Conservation (phyloP, 1,140 invertebrate genomes). For the Brachionus paranguensis region DNA sequence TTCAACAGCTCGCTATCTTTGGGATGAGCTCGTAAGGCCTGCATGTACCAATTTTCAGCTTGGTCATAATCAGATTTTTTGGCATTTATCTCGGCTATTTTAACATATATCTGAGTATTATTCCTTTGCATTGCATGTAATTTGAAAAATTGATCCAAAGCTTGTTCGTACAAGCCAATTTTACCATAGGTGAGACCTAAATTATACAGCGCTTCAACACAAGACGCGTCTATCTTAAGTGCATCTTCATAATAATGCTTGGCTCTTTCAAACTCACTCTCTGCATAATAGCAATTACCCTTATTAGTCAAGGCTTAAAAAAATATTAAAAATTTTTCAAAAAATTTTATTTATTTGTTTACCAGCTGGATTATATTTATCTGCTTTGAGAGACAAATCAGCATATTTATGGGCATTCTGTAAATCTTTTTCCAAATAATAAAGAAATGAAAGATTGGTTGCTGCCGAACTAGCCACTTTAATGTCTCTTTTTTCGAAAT, state of each 20-base stretch:
- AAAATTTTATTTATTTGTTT: background rate
- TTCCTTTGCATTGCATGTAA: slow-evolving; percentile 69
- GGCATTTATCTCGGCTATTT: slow-evolving; percentile 70
- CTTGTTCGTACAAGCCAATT: slow-evolving; percentile 66
- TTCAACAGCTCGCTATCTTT: slow-evolving; percentile 74
- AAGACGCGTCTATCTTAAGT: slow-evolving; percentile 72
- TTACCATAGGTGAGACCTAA: slow-evolving; percentile 64
- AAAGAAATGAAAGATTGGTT: slow-evolving; percentile 84
- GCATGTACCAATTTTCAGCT: slow-evolving; percentile 64
- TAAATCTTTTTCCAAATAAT: slow-evolving; percentile 73
- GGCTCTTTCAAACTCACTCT: slow-evolving; percentile 68
- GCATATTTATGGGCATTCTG: slow-evolving; percentile 69
- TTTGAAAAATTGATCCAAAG: slow-evolving; percentile 74
- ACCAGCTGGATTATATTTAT: slow-evolving; percentile 69
- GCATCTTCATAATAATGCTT: slow-evolving; percentile 70
- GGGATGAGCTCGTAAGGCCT: slow-evolving; percentile 73
- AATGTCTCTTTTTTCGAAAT: slow-evolving; percentile 76
- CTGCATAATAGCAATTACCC: slow-evolving; percentile 72
- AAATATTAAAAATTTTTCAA: background rate
- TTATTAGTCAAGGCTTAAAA: slow-evolving; percentile 73
- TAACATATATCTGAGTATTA: slow-evolving; percentile 76
- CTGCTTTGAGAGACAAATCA: slow-evolving; percentile 68
- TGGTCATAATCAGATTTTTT: slow-evolving; percentile 29
- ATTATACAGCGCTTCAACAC: slow-evolving; percentile 85
- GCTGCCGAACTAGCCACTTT: slow-evolving; percentile 75